Evolutionary conservation across 2,113 vertebrate genomes (phyloP), one percentile per base, ranked within the genome.

Genomic region (Hypanus sabinus): DNA sequence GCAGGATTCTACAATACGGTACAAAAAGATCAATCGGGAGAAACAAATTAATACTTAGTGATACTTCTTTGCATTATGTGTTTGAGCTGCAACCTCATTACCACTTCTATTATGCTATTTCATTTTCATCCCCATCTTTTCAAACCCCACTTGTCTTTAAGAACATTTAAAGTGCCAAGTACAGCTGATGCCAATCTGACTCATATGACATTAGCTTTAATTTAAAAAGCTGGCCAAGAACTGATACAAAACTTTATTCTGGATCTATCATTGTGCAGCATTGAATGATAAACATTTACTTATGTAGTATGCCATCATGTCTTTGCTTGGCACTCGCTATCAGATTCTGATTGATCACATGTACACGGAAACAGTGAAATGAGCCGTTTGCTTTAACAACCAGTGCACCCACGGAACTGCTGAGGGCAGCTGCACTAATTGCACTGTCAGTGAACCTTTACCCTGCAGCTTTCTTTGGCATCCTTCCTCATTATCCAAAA

Each of bases 1-100:
- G 94, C 96, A 96, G 93, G 95, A 94, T 93, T 97, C 97, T 97
- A 55, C n/a, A 91, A 36, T 24, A 92, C 24, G 57, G 24, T 68
- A 94, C 46, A 87, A 70, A 38, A 91, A n/a, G 70, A 2, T 62
- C 22, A 70, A 75, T 24, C 16, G 0, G 68, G 27, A 22, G n/a
- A 85, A 88, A 30, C 94, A 68, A 94, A 5, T 46, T 92, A 33
- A 70, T 73, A 33, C 55, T 70, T 70, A 70, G 55, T 57, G 22
- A 73, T 36, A 36, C 62, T 33, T 57, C 2, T n/a, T 14, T 33
- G 36, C 14, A 46, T 14, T 20, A 22, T 24, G 14, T n/a, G 16
- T 24, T 3, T 57, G 18, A 57, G 18, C 22, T 16, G 38, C 2
- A 94, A 38, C 4, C 57, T 18, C 7, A 33, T 0, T 16, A 88